Base-by-base conservation (phyloP, 2,888 invertebrate species). In the Sympetrum striolatum region DNA sequence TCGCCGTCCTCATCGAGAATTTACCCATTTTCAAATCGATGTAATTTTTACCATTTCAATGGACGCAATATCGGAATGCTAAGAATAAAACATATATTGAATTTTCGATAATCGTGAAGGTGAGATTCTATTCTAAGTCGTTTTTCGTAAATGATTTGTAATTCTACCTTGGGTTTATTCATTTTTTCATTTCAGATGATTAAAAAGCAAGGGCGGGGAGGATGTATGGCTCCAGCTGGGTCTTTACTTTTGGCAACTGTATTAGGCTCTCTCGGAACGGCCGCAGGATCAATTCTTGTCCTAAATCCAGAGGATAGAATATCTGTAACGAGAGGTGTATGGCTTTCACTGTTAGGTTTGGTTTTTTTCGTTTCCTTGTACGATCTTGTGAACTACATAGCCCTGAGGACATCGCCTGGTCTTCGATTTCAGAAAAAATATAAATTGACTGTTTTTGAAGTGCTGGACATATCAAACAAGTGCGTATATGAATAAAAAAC, bases 381-480 rank as follows among this genome's bases (percentile, higher is more conserved):
- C 93, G 96, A 96, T 93, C 94, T 96, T 92, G 94, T 96, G 91
- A 96, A 96, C 93, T 95, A 95, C 92, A 93, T 95, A 86, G 95
- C 95, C 53, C 93, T 96, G 92, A 95, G 95, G 92, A 96, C 96
- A 18, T 94, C 93, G 86, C 93, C 94, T 80, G 96, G 97, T 35
- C 94, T 95, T 48, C 94, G 94, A 82, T 94, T 96, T 92, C 94
- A 96, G 0, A 95, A 95, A 93, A 95, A 95, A 93, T 96, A 96
- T 94, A 95, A 95, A 90, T 95, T 97, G 25, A 95, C 95, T 93
- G 94, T 95, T 92, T 96, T 96, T 15, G 96, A 97, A 92, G 96
- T 96, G 82, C 94, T 96, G 92, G 97, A 97, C 93, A 96, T 97
- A 92, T 96, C 95, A 90, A 97, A 97, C 94, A 97, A 97, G 97